phyloP scores from a whole-genome alignment of 1,140 invertebrate genomes.

The Ceratitis capitata region DNA sequence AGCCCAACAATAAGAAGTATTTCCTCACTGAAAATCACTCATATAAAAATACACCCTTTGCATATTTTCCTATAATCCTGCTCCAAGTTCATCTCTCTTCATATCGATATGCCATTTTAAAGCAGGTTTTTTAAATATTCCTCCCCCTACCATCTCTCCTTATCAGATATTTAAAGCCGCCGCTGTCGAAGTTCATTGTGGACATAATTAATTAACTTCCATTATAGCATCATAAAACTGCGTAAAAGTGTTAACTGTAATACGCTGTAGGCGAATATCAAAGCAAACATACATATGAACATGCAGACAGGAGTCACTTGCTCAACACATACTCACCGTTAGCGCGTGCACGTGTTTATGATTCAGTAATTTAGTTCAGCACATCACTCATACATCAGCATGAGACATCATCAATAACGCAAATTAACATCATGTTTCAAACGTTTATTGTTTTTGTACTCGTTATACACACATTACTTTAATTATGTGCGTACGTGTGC shows the following conservation, averaged over 20 bases:
- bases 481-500: background rate
- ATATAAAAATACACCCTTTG: no score
- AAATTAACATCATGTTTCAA: conserved; percentile 17
- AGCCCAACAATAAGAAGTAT: no score
- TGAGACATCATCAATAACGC: conserved; percentile 6
- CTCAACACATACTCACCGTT: background rate
- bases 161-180: no score
- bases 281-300: background rate
- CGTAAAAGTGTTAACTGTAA: background rate
- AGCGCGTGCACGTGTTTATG: background rate
- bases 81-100: background rate
- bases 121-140: no score
- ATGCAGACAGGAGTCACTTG: background rate
- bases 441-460: background rate
- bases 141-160: no score
- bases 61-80: no score
- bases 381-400: background rate
- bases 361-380: background rate
- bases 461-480: conserved; percentile 29
- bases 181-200: conserved; percentile 17
- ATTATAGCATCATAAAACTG: background rate
- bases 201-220: conserved; percentile 17
- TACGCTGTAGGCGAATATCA: background rate
- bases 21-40: no score
- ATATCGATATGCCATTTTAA: background rate